Base-by-base conservation (phyloP, 1,140 invertebrate species). In the Aphidius gifuensis region DNA sequence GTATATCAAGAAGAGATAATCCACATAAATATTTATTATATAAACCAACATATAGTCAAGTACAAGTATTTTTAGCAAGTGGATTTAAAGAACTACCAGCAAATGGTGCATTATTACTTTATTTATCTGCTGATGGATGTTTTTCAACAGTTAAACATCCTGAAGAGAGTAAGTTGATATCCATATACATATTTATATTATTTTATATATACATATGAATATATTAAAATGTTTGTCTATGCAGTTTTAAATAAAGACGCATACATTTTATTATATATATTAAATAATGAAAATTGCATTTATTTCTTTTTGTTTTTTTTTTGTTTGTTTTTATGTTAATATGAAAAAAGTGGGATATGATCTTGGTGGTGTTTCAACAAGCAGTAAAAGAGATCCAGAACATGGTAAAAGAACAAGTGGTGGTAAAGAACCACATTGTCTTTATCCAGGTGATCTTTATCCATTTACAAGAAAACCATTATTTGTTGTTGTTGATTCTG, bases 21-120 rank as follows among this genome's bases (percentile, higher is more conserved):
- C 96, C 96, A 11, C 95, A 98, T 84, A 98, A 98, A 82, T 97
- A 97, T 82, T 84, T 98, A 66, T 84, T 98, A 64, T 98, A 95
- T 81, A 97, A 96, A 78, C 96, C 96, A 48, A 95, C 93, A 53
- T 90, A 96, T 71, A 93, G 91, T 76, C 94, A 97, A 82, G 87
- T 97, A 42, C 86, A 96, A 76, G 92, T 97, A 23, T 97, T 97
- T 81, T 83, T 98, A 66, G 91, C 94, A 44, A 97, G 94, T 67
- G 92, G 92, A 65, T 96, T 96, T 76, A 96, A 96, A 80, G 95
- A 98, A 79, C 83, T 98, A 62, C 93, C 94, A 32, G 86, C 89
- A 4, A 94, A 93, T 75, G 94, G 94, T 54, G 94, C 92, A 44
- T 83, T 98, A 61, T 82, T 98, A 38, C 83, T 98, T 46, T 98